Percentiles rank a stretch among this genome's conserved stretches.
Evolutionary conservation across 2,888 invertebrate species (phyloP).

Genomic region (Drosophila nigritarsus): DNA sequence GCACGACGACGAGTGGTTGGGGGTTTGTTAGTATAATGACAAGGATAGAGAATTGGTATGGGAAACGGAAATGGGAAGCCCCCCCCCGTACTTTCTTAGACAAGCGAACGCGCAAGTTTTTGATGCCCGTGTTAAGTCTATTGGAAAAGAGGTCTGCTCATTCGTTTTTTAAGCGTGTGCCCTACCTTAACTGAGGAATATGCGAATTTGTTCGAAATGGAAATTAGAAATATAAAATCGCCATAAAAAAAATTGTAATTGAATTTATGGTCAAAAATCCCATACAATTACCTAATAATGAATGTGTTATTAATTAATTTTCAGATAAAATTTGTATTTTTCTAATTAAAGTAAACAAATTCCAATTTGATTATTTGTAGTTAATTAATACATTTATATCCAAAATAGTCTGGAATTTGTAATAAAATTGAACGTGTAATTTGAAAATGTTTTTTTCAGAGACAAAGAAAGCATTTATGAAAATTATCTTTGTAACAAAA

Average conservation of each 20-base stretch:
- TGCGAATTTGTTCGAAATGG: not conserved
- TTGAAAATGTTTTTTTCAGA: not conserved
- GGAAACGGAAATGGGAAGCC: no score
- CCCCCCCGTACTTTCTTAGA: conserved; percentile 51
- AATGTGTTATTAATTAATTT: no score
- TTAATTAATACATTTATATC: not conserved
- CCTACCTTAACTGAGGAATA: conserved; percentile 34
- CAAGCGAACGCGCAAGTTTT: conserved; percentile 76
- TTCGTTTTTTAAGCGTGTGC: conserved; percentile 39
- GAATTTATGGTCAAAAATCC: no score
- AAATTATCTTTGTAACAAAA: not conserved
- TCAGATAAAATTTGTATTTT: no score
- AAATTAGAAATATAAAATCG: not conserved
- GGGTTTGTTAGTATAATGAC: conserved; percentile 1
- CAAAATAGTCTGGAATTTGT: not conserved
- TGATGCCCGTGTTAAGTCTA: conserved; percentile 73
- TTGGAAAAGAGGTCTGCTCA: conserved; percentile 65
- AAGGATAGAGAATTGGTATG: not conserved
- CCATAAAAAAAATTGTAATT: fast-evolving
- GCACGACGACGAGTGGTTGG: not conserved
- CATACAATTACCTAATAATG: no score
- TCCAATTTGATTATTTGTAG: not conserved
- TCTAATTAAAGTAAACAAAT: no score
- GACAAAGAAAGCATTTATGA: not conserved
- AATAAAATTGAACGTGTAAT: not conserved